These are phyloP conservation scores for Apteryx mantelli DNA, from an alignment of 2,113 vertebrate genomes.

Conservation along the genomic window DNA sequence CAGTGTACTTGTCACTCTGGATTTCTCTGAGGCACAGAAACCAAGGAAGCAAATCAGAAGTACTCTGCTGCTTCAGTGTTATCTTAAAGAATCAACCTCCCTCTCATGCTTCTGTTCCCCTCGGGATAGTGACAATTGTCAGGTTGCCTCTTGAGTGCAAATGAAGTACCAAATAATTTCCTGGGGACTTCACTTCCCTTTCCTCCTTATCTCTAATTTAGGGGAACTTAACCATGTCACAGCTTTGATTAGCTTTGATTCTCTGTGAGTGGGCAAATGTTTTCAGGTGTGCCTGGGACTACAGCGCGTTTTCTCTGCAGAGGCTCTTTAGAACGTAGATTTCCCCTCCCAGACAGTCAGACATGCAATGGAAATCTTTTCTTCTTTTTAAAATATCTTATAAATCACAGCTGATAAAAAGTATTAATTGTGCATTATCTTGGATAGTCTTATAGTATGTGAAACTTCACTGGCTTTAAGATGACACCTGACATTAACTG, in stretches of 20 bases:
- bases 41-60: constrained; percentile 26
- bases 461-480: background rate
- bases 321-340: background rate
- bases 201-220: constrained; percentile 71
- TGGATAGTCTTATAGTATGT: background rate
- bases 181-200: constrained; percentile 57
- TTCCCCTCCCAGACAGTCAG: constrained; percentile 7
- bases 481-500: background rate
- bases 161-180: constrained; percentile 60
- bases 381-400: background rate
- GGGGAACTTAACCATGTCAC: constrained; percentile 56
- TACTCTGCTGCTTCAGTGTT: background rate
- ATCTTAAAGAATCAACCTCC: constrained; percentile 36
- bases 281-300: background rate
- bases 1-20: constrained; percentile 40
- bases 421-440: background rate
- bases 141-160: constrained; percentile 43
- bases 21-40: constrained; percentile 44
- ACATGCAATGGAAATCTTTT: background rate
- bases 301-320: background rate
- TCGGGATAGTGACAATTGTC: constrained; percentile 9
- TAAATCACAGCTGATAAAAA: constrained; percentile 13
- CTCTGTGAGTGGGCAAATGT: constrained; percentile 18
- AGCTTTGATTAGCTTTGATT: constrained; percentile 62
- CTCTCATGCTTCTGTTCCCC: background rate